Evolutionary conservation across 2,888 invertebrate genomes (phyloP).

Genomic region (Dione juno): DNA sequence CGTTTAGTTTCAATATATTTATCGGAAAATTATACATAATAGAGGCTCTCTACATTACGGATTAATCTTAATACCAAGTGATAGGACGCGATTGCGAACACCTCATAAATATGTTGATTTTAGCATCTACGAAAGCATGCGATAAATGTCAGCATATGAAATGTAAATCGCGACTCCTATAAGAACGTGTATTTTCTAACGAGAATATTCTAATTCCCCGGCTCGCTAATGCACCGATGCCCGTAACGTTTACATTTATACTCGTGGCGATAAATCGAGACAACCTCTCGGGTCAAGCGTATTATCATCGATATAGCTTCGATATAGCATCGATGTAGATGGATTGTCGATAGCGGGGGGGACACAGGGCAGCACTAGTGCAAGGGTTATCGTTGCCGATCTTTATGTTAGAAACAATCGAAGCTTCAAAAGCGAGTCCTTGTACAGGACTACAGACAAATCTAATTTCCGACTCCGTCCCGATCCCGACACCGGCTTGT

Average conservation of each 20-base stretch:
- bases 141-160: conserved; percentile 45
- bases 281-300: conserved; percentile 71
- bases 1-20: conserved; percentile 17
- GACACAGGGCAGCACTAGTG: conserved; percentile 63
- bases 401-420: conserved; percentile 72
- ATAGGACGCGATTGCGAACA: conserved; percentile 38
- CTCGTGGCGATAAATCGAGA: conserved; percentile 67
- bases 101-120: conserved; percentile 46
- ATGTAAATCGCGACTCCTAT: conserved; percentile 44
- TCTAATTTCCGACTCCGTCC: conserved; percentile 60
- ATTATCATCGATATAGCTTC: no score
- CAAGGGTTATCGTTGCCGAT: conserved; percentile 72
- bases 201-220: conserved; percentile 60
- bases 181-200: conserved; percentile 49
- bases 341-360: conserved; percentile 71
- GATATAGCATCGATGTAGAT: conserved; percentile 47
- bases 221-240: conserved; percentile 62
- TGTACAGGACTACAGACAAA: conserved; percentile 67
- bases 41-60: conserved; percentile 32
- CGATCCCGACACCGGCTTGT: conserved; percentile 43
- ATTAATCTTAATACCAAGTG: conserved; percentile 42
- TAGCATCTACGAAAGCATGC: conserved; percentile 40
- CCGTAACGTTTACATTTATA: conserved; percentile 70
- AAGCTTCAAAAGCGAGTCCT: conserved; percentile 54
- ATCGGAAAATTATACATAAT: conserved; percentile 24